A percentile compares a stretch with the other conserved stretches of the same genome.
Conservation (phyloP, 2,888 invertebrate genomes). For the Seira sanloemensis region DNA sequence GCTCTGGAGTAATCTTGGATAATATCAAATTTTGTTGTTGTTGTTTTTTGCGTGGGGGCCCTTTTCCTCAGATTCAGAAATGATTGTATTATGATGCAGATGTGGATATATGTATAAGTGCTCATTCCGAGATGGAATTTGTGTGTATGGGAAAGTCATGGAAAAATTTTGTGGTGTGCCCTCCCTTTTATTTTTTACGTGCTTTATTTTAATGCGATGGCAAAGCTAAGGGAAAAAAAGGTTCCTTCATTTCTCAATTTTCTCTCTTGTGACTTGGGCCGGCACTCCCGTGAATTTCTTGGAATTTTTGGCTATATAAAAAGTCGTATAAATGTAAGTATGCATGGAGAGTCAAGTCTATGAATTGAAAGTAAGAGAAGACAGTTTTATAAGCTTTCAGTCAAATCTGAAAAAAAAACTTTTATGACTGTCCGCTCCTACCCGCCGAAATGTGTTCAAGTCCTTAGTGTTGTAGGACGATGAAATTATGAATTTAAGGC, state of each 20-base stretch:
- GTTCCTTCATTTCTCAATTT: conserved; percentile 56
- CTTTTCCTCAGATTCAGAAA: conserved; percentile 56
- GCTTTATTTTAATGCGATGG: conserved; percentile 54
- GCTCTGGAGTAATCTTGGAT: conserved; percentile 38
- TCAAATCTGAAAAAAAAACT: conserved; percentile 72
- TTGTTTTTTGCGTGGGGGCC: conserved; percentile 71
- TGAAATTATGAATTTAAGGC: not conserved
- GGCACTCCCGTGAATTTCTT: conserved; percentile 73
- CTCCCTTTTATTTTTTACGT: conserved; percentile 48
- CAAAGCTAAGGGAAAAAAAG: conserved; percentile 42
- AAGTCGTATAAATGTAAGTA: conserved; percentile 42
- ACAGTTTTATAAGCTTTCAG: conserved; percentile 74
- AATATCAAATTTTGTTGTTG: conserved; percentile 64
- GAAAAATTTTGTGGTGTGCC: conserved; percentile 47
- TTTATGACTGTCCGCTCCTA: conserved; percentile 73
- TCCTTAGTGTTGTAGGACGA: not conserved
- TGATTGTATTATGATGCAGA: conserved; percentile 19
- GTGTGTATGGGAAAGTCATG: conserved; percentile 1
- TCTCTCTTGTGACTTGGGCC: conserved; percentile 56
- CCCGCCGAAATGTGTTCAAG: conserved; percentile 69
- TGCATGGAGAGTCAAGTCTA: conserved; percentile 28
- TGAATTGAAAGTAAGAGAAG: conserved; percentile 58
- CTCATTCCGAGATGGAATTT: not conserved
- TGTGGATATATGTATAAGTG: not conserved
- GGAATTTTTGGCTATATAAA: conserved; percentile 74